phyloP scores from a whole-genome alignment of 2,113 vertebrate genomes.

The Brachionichthys hirsutus region DNA sequence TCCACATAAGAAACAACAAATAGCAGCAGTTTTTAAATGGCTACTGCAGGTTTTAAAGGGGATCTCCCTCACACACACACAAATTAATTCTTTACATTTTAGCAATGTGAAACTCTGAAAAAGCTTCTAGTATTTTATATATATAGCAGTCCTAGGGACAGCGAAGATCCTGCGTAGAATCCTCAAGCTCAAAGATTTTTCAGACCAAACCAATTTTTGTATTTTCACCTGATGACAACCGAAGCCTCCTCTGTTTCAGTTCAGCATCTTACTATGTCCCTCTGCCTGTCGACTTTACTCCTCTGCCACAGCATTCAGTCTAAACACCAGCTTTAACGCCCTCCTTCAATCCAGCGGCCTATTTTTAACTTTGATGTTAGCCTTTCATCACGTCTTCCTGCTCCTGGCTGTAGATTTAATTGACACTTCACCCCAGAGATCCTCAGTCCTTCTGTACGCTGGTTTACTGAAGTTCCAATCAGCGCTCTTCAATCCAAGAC shows the following conservation, averaged over 20 bases:
- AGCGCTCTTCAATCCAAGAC: not conserved
- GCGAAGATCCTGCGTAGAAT: too few relatives aligned
- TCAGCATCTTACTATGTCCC: conserved; percentile 1
- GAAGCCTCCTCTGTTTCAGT: conserved; percentile 5
- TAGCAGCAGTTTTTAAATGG: not conserved
- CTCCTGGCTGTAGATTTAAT: conserved; percentile 12
- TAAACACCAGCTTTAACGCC: conserved; percentile 12
- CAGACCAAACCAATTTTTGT: too few relatives aligned
- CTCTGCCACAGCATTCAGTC: conserved; percentile 6
- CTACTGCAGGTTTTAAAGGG: not conserved
- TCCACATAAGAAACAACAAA: conserved; percentile 1
- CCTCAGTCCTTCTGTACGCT: not conserved
- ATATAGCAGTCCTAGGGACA: too few relatives aligned
- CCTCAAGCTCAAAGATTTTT: too few relatives aligned
- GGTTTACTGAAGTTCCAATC: conserved; percentile 7
- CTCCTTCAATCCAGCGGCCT: conserved; percentile 9
- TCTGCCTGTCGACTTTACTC: not conserved
- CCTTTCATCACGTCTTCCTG: conserved; percentile 8
- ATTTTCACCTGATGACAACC: too few relatives aligned
- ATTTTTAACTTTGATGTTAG: conserved; percentile 17
- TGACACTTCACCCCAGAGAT: conserved; percentile 13
- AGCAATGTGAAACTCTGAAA: too few relatives aligned
- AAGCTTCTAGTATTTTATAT: too few relatives aligned
- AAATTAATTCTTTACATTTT: too few relatives aligned
- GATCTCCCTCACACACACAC: too few relatives aligned